Percentiles rank a stretch among this genome's conserved stretches.
These are phyloP conservation scores for Ctenomys sociabilis DNA, from an alignment of 2,113 vertebrate species.

Conservation along the genomic window DNA sequence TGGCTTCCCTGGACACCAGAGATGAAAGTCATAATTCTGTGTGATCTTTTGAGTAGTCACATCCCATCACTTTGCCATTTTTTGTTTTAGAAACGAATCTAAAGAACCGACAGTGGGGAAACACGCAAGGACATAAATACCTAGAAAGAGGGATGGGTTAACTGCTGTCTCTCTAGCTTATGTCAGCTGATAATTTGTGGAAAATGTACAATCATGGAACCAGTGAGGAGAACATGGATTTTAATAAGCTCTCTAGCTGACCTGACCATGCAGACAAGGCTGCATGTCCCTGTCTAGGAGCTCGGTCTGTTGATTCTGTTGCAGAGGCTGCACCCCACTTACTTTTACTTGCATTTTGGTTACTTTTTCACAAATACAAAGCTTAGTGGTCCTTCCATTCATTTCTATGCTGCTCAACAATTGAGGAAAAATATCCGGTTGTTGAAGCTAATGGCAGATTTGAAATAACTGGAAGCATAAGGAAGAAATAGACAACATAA, in stretches of 20 bases:
- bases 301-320: background rate
- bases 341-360: background rate
- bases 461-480: background rate
- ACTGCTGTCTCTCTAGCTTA: background rate
- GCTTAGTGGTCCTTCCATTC: background rate
- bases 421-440: background rate
- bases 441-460: background rate
- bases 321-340: background rate
- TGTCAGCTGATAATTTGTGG: background rate
- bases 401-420: background rate
- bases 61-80: background rate
- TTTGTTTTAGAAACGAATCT: background rate
- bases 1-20: background rate
- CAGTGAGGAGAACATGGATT: background rate
- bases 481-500: background rate
- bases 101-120: background rate
- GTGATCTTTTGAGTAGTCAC: background rate
- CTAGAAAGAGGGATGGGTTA: background rate
- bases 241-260: background rate
- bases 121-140: background rate
- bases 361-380: background rate
- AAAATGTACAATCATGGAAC: background rate
- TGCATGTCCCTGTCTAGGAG: background rate
- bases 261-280: rapidly evolving
- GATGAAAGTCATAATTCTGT: background rate